Base-by-base conservation (phyloP, 2,888 invertebrate genomes). In the Apoderus coryli region DNA sequence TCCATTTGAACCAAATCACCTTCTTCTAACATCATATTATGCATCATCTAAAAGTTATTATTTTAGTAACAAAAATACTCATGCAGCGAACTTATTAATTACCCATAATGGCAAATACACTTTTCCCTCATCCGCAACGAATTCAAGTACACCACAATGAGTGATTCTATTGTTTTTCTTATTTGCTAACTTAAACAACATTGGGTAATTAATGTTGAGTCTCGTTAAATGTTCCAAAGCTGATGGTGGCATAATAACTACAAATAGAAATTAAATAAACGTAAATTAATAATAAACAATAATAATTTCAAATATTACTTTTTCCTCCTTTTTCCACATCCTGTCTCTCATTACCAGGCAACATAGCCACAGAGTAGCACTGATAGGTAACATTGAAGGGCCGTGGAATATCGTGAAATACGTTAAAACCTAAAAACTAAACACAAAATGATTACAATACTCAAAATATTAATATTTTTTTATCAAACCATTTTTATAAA, bases 71-170 rank as follows among this genome's bases (percentile, higher is more conserved):
- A 28, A 24, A 23, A 23, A 19, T 16, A 22, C 7, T 22, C 16
- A 26, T 16, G 32, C n/a, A n/a, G n/a, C n/a, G n/a, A 32, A 24
- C 10, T n/a, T 14, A 22, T 13, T 26, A 38, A 59, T 57, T 60
- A 89, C 89, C 96, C 98, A 99, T 52, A 90, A 80, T n/a, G 98
- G 98, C 43, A 98, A 67, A 57, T 93, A 96, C 25, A 92, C 89
- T 61, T 84, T 85, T 14, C 95, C 96, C 60, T 99, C 98, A 55
- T 96, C 95, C 6, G 98, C 96, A 4, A 96, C 90, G 66, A 98
- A 98, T 58, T 98, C 98, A 39, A 98, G 57, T 1, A 98, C 96
- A 31, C 92, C 92, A 54, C 90, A 89, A 55, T 98, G 96, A 6
- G 95, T 93, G 15, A 76, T 66, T 36, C 90, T 69, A 40, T 76